Base-by-base conservation (phyloP, 1,140 invertebrate genomes). In the Eulimnadia texana region DNA sequence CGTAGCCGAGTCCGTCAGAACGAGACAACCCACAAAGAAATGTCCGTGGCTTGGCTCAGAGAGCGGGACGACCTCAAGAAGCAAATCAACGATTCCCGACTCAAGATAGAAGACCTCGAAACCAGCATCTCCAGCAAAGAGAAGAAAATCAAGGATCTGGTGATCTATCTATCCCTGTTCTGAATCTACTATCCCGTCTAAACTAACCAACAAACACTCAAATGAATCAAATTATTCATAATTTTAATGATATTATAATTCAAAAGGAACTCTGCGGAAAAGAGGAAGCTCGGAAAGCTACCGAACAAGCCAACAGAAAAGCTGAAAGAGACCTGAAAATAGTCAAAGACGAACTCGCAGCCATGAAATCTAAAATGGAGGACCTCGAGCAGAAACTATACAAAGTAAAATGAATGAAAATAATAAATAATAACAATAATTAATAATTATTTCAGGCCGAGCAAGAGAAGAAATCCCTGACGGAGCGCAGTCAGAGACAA, bases 361-460 rank as follows among this genome's bases (percentile, higher is more conserved):
- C 66, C 23, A 66, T 73, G 20, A 68, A 72, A 60, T 72, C 68
- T 63, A 75, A 77, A 63, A 64, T 75, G 13, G 67, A 76, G 64
- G 70, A 78, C 47, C 63, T 71, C 22, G 77, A 82, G 64, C 77
- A 80, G 56, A 82, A 84, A 66, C 68, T 83, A 42, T 78, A 80
- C 28, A 86, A 84, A 67, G 74, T 80, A 27, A 16, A n/a, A n/a
- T n/a, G 42, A 2, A n/a, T 62, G 58, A 24, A 65, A 16, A 60
- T 33, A 13, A 50, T 65, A 19, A 74, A 65, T 51, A 74, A 22
- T 64, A 47, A 62, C 68, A 70, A 2, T 2, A 13, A 1, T 58
- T 11, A 65, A 13, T 61, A 66, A 27, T n/a, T n/a, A n/a, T n/a
- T n/a, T n/a, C 53, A 71, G 68, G 60, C 80, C 76, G 73, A 80